These are phyloP conservation scores for Syrphus vitripennis DNA, from an alignment of 2,888 invertebrate species.

Conservation along the genomic window DNA sequence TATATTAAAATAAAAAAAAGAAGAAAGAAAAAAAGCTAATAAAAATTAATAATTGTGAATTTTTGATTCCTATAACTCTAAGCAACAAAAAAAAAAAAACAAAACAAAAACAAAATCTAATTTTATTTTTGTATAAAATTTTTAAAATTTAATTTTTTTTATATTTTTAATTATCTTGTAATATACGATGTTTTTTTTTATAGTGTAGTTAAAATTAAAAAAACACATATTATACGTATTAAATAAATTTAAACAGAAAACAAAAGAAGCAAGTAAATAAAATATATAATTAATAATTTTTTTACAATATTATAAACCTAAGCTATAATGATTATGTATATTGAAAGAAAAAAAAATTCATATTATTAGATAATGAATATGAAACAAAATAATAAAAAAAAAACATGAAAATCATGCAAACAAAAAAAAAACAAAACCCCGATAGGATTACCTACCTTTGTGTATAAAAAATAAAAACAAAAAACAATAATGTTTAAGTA, in stretches of 20 bases:
- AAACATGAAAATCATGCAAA: slow-evolving; percentile 12
- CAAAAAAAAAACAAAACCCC: slow-evolving; percentile 38
- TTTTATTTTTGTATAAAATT: slow-evolving; percentile 70
- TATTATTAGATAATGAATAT: slow-evolving; percentile 49
- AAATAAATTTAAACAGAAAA: slow-evolving; percentile 40
- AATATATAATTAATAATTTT: slow-evolving; percentile 71
- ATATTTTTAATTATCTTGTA: slow-evolving; percentile 47
- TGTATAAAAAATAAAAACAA: slow-evolving; percentile 47
- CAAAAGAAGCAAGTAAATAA: slow-evolving; percentile 46
- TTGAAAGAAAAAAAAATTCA: slow-evolving; percentile 50
- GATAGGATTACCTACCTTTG: slow-evolving; percentile 56
- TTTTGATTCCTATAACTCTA: slow-evolving; percentile 70
- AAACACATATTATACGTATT: slow-evolving; percentile 70
- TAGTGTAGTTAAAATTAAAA: slow-evolving; percentile 60
- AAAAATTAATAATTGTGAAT: slow-evolving; percentile 63
- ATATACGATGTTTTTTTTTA: slow-evolving; percentile 58
- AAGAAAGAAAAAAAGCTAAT: slow-evolving; percentile 6
- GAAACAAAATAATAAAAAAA: slow-evolving; percentile 24
- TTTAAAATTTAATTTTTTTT: slow-evolving; percentile 27
- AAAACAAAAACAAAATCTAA: slow-evolving; percentile 31
- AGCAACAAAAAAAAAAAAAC: slow-evolving; percentile 12
- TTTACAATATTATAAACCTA: slow-evolving; percentile 70
- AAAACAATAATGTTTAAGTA: slow-evolving; percentile 42
- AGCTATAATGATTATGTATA: slow-evolving; percentile 70
- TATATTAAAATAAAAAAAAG: slow-evolving; percentile 35